Evolutionary conservation across 2,113 vertebrate species (phyloP).

Genomic region (Galemys pyrenaicus): DNA sequence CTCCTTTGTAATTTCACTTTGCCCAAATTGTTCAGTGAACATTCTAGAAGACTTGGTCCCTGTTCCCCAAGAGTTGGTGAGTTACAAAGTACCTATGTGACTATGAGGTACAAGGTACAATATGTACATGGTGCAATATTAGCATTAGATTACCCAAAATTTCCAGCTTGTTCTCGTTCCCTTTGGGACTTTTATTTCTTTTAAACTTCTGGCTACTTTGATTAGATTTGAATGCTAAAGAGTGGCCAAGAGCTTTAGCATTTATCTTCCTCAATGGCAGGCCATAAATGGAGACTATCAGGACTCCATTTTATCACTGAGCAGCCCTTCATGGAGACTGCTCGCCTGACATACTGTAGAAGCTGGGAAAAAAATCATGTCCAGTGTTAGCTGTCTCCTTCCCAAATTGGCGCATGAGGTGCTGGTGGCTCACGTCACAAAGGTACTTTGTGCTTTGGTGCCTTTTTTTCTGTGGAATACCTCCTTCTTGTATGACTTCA

Average conservation of each 20-base stretch:
- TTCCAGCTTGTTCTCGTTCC: background rate
- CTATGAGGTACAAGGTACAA: background rate
- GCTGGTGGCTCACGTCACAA: slow-evolving; percentile 75
- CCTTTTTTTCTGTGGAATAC: slow-evolving; percentile 67
- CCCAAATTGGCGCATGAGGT: slow-evolving; percentile 71
- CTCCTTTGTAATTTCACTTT: background rate
- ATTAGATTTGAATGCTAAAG: background rate
- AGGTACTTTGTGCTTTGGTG: slow-evolving; percentile 82
- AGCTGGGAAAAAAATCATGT: slow-evolving; percentile 70
- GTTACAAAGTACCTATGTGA: background rate
- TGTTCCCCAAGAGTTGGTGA: background rate
- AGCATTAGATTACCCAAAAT: background rate
- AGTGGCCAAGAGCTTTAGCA: background rate
- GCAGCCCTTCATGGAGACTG: slow-evolving; percentile 39
- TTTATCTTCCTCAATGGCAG: background rate
- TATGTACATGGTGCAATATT: background rate
- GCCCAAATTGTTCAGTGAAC: background rate
- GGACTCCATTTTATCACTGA: slow-evolving; percentile 46
- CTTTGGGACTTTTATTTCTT: background rate
- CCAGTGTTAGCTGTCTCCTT: slow-evolving; percentile 55
- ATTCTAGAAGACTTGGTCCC: background rate
- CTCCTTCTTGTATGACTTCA: slow-evolving; percentile 84
- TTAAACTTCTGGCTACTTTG: background rate
- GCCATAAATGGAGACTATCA: slow-evolving; percentile 7
- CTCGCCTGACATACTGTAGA: slow-evolving; percentile 68